Evolutionary conservation across 2,888 invertebrate species (phyloP).

Genomic region (Cetonia aurata): DNA sequence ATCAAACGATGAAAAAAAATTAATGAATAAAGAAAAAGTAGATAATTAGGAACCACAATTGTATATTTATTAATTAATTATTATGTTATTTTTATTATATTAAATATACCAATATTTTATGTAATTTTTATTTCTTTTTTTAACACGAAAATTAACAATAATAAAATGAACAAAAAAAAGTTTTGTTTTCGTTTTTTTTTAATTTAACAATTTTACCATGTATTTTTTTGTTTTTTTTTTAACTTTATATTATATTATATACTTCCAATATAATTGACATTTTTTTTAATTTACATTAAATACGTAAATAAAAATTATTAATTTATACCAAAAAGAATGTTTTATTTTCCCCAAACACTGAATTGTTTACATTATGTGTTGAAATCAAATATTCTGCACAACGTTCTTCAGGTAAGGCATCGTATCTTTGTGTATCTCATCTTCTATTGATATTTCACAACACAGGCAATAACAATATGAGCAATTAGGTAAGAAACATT

Average conservation of each 20-base stretch:
- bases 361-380: no score
- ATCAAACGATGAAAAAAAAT: conserved; percentile 8
- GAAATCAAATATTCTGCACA: conserved; percentile 17
- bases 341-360: no score
- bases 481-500: conserved; percentile 35
- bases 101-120: conserved; percentile 1
- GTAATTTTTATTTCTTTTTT: not conserved
- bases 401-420: not conserved
- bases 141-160: conserved; percentile 4
- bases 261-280: no score
- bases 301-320: no score
- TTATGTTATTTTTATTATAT: conserved; percentile 4
- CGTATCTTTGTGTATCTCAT: not conserved
- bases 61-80: conserved; percentile 18
- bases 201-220: no score
- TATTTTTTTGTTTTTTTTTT: no score
- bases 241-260: no score
- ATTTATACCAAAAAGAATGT: no score
- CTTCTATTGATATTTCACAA: conserved; percentile 31
- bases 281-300: no score
- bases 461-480: conserved; percentile 37
- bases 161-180: not conserved
- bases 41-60: conserved; percentile 8
- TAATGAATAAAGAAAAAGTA: conserved; percentile 8
- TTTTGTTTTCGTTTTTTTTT: not conserved